Base-by-base conservation (phyloP, 2,888 invertebrate species). In the Hybos culiciformis region DNA sequence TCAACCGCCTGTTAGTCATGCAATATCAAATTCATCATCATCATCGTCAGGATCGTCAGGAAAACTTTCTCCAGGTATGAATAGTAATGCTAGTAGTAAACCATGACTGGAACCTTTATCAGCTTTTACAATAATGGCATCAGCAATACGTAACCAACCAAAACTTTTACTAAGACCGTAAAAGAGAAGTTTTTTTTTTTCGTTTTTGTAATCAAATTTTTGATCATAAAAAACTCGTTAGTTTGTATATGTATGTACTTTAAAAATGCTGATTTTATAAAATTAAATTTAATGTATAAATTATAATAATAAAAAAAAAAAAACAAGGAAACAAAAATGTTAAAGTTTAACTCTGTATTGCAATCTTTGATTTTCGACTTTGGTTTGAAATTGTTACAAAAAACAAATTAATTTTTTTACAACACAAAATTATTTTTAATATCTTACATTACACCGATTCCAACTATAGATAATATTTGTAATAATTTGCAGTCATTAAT, bases 41-140 rank as follows among this genome's bases (percentile, higher is more conserved):
- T 64, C 66, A 21, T 60, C 64, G 36, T 62, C 63, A n/a, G 61
- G 60, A 29, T 60, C 62, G 20, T 63, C 63, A 24, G 64, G 60
- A 26, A 63, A 63, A 49, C 55, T 61, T 34, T 65, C 64, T 42
- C 64, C 64, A 12, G 58, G 60, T 31, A 58, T 60, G n/a, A 61
- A 59, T 46, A 46, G 32, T 55, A 36, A 36, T 36, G 36, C 29
- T 29, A 53, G 56, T 40, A 59, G 60, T 49, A 62, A 63, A 49
- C 65, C 65, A 62, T 62, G 63, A 64, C 61, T 50, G 43, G 42
- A 48, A 39, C 48, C 55, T 23, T 50, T 52, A 31, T 46, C 42
- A 44, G 50, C 26, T 23, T 50, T 47, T 31, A 45, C 47, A 34
- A 49, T 57, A 37, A 53, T 56, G 36, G n/a, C n/a, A 51, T 53